These are phyloP conservation scores for Rhinophrynus dorsalis DNA, from an alignment of 2,797 vertebrate genomes.

Conservation along the genomic window DNA sequence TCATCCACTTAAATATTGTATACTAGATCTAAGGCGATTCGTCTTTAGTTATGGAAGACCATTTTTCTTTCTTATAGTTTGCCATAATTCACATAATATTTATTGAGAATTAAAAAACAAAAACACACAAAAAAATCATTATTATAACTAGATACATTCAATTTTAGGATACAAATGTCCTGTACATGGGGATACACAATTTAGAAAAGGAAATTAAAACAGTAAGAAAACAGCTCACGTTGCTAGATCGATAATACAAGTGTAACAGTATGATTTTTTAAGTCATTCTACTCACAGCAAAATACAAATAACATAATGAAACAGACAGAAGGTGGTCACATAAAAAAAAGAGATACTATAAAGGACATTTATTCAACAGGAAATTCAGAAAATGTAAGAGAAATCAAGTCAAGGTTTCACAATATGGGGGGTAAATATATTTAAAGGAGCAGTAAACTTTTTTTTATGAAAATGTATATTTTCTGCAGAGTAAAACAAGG, in stretches of 20 bases:
- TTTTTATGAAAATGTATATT: too few species aligned
- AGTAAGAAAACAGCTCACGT: too few species aligned
- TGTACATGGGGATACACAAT: neutral
- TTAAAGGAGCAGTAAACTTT: too few species aligned
- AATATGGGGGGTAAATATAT: too few species aligned
- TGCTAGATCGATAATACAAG: neutral
- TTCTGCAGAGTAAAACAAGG: too few species aligned
- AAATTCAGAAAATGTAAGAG: too few species aligned
- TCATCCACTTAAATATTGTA: conserved; percentile 6
- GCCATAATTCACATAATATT: neutral
- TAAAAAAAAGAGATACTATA: neutral
- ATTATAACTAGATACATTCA: conserved; percentile 28
- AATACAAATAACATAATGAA: neutral
- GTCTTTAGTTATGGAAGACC: conserved; percentile 36
- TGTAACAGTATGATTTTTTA: neutral
- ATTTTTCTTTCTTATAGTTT: conserved; percentile 10
- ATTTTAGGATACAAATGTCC: neutral
- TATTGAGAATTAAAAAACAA: neutral
- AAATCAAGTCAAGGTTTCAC: too few species aligned
- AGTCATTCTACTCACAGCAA: neutral
- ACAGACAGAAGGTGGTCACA: neutral
- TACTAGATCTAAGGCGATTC: conserved; percentile 21
- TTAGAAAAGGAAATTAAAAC: neutral
- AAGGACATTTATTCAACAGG: neutral
- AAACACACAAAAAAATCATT: neutral